A percentile compares a stretch with the other conserved stretches of the same genome.
phyloP scores from a whole-genome alignment of 2,113 vertebrate species.

The Mugil cephalus region DNA sequence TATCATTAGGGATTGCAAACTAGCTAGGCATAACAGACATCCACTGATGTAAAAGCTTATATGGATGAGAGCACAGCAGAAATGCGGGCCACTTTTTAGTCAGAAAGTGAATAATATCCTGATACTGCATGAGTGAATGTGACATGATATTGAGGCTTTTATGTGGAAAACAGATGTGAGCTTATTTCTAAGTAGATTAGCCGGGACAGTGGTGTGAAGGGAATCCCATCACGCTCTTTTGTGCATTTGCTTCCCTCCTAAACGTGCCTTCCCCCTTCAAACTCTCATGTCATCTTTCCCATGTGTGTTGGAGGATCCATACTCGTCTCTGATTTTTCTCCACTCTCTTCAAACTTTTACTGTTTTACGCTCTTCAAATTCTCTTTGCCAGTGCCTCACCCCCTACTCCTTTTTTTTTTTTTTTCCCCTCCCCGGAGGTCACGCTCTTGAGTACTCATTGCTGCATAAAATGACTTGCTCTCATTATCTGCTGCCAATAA shows the following conservation, averaged over 20 bases:
- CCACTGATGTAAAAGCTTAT: conserved; percentile 42
- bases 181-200: conserved; percentile 78
- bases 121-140: conserved; percentile 52
- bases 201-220: conserved; percentile 71
- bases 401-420: conserved; percentile 31
- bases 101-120: conserved; percentile 48
- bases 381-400: conserved; percentile 12
- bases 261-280: conserved; percentile 46
- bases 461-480: conserved; percentile 67
- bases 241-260: conserved; percentile 12
- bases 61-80: conserved; percentile 37
- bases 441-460: conserved; percentile 62
- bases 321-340: not conserved
- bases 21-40: conserved; percentile 36
- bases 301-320: conserved; percentile 8
- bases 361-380: conserved; percentile 32
- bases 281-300: conserved; percentile 21
- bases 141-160: conserved; percentile 59
- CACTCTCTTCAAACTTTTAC: conserved; percentile 1
- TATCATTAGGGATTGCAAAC: conserved; percentile 24
- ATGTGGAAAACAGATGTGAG: conserved; percentile 70
- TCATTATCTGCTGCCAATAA: conserved; percentile 65
- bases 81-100: conserved; percentile 40
- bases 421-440: conserved; percentile 67
- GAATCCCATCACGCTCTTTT: conserved; percentile 55